These are phyloP conservation scores for Nebria ingens DNA, from an alignment of 1,140 invertebrate genomes.

Conservation along the genomic window DNA sequence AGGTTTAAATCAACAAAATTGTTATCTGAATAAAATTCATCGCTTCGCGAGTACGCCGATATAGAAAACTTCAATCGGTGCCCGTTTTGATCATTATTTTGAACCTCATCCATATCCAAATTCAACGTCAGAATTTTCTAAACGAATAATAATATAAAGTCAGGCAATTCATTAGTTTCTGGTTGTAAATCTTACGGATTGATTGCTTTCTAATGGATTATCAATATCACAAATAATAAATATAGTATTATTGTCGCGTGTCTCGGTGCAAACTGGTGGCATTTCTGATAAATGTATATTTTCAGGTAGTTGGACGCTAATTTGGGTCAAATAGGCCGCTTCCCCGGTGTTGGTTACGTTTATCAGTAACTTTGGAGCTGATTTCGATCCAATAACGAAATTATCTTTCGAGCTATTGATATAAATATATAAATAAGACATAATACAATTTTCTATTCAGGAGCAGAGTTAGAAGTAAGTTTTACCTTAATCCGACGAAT, in stretches of 20 bases:
- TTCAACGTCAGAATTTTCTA: conserved; percentile 30
- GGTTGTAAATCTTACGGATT: conserved; percentile 16
- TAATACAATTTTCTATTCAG: neutral
- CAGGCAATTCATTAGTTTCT: conserved; percentile 11
- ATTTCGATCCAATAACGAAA: conserved; percentile 32
- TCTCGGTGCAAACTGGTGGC: conserved; percentile 25
- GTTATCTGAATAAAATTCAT: conserved; percentile 22
- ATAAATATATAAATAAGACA: neutral
- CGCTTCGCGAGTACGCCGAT: conserved; percentile 26
- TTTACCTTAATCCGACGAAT: conserved; percentile 15
- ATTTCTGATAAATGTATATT: conserved; percentile 27
- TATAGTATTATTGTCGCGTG: conserved; percentile 17
- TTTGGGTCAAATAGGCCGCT: conserved; percentile 31
- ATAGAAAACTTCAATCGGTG: conserved; percentile 18
- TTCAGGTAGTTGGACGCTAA: conserved; percentile 25
- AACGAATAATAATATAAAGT: conserved; percentile 15
- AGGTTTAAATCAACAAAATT: conserved; percentile 24
- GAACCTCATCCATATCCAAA: conserved; percentile 29
- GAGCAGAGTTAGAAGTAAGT: too few relatives aligned
- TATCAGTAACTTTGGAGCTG: conserved; percentile 25
- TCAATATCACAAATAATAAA: conserved; percentile 26
- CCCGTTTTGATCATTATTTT: conserved; percentile 15
- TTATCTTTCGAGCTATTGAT: conserved; percentile 17
- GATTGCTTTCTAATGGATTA: conserved; percentile 28
- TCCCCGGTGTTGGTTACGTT: conserved; percentile 30